These are phyloP conservation scores for Cryptocephalus moraei DNA, from an alignment of 2,888 invertebrate species.

Conservation along the genomic window DNA sequence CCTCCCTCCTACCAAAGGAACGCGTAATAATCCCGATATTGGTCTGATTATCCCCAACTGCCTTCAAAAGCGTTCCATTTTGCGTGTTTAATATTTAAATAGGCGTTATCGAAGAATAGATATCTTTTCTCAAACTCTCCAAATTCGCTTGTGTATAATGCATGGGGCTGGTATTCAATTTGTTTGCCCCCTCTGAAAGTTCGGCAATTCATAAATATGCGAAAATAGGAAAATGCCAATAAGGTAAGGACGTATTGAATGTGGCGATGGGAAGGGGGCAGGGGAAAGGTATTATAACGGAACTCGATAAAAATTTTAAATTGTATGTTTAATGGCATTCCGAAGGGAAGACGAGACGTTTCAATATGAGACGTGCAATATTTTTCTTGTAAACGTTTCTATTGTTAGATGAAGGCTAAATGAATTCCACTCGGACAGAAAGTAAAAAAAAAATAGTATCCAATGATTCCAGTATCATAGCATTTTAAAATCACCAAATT, in stretches of 20 bases:
- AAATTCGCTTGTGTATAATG: slow-evolving; percentile 24
- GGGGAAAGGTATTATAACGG: slow-evolving; percentile 19
- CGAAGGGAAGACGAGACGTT: not conserved
- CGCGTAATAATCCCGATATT: too few species aligned
- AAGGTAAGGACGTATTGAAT: slow-evolving; percentile 23
- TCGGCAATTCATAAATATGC: slow-evolving; percentile 25
- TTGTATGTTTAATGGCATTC: slow-evolving; percentile 22
- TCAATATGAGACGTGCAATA: too few species aligned
- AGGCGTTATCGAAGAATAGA: slow-evolving; percentile 24
- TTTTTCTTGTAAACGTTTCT: not conserved
- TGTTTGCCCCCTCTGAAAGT: slow-evolving; percentile 5
- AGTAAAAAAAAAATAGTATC: too few species aligned
- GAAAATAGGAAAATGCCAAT: slow-evolving; percentile 29
- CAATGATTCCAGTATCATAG: too few species aligned
- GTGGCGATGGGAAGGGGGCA: slow-evolving; percentile 6
- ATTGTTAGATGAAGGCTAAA: not conserved
- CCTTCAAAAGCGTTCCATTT: slow-evolving; percentile 11
- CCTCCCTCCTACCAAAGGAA: too few species aligned
- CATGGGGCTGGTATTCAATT: slow-evolving; percentile 24
- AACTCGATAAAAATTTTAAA: slow-evolving; percentile 23
- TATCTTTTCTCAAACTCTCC: slow-evolving; percentile 19
- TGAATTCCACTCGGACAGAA: too few species aligned
- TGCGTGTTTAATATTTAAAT: slow-evolving; percentile 27
- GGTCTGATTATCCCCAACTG: too few species aligned
- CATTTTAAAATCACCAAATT: too few species aligned